These are phyloP conservation scores for Podarcis siculus DNA, from an alignment of 2,797 vertebrate species.

Conservation along the genomic window DNA sequence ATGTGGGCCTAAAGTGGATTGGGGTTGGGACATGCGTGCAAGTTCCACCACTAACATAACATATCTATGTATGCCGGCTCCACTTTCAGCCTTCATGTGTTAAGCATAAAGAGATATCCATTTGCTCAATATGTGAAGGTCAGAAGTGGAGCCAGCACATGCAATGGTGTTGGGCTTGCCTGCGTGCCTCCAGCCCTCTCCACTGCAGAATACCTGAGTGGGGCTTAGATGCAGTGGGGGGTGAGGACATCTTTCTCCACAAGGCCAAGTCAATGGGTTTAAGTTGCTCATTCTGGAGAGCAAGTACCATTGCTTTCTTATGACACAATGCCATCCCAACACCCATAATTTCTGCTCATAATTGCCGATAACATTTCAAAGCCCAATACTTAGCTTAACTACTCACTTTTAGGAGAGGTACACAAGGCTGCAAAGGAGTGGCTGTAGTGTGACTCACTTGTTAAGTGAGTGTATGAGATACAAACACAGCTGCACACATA, in stretches of 20 bases:
- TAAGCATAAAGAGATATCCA: neutral
- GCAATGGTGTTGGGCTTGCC: neutral
- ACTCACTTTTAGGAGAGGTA: neutral
- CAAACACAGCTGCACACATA: neutral
- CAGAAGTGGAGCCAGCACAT: neutral
- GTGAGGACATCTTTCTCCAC: neutral
- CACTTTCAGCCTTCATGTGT: neutral
- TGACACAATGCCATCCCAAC: neutral
- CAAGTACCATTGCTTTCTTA: neutral
- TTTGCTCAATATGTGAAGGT: neutral
- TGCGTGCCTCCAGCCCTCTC: neutral
- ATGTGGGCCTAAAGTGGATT: too few species aligned
- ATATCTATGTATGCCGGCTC: neutral
- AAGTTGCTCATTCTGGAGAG: neutral
- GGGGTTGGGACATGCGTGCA: too few species aligned
- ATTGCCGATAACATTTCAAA: neutral
- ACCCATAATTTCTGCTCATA: neutral
- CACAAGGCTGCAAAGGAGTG: neutral
- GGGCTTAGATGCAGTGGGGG: neutral
- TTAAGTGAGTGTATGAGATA: neutral
- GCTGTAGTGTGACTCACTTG: neutral
- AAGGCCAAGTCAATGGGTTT: neutral
- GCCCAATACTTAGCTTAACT: neutral
- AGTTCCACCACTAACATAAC: too few species aligned
- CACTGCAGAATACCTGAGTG: neutral